These are phyloP conservation scores for Cataglyphis hispanica DNA, from an alignment of 1,140 invertebrate genomes.

Conservation along the genomic window DNA sequence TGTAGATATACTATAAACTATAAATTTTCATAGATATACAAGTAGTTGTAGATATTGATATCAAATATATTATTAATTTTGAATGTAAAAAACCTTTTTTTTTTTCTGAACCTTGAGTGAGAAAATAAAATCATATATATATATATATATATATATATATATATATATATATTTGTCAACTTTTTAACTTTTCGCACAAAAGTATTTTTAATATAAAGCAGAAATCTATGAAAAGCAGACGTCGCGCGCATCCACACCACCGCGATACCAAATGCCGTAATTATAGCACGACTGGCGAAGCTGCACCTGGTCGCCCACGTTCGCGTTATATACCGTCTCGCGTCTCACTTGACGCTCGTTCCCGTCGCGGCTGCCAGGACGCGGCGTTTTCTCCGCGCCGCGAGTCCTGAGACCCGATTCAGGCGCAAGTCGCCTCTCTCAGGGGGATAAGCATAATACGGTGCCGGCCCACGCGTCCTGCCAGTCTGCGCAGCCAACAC, in stretches of 20 bases:
- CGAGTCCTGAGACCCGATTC: conserved; percentile 69
- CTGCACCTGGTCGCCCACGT: conserved; percentile 73
- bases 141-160: too few relatives aligned
- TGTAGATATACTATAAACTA: neutral
- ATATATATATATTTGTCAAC: neutral
- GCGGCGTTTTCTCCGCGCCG: conserved; percentile 68
- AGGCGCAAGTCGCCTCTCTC: conserved; percentile 54
- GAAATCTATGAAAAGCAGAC: neutral
- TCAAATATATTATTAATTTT: neutral
- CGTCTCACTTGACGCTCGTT: conserved; percentile 74
- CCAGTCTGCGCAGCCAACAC: conserved; percentile 70
- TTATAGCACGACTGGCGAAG: conserved; percentile 62
- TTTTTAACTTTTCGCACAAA: neutral
- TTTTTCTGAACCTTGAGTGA: neutral
- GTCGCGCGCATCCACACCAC: neutral
- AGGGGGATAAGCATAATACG: conserved; percentile 79
- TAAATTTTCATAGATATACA: neutral
- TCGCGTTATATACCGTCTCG: conserved; percentile 40
- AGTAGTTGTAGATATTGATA: neutral
- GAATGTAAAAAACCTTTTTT: neutral
- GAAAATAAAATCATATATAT: neutral
- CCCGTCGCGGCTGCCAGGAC: conserved; percentile 69
- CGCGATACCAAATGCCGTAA: conserved; percentile 38
- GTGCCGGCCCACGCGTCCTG: conserved; percentile 75
- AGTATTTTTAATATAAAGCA: too few relatives aligned